These are phyloP conservation scores for Pilophorus perplexus DNA, from an alignment of 2,888 invertebrate species.

Conservation along the genomic window DNA sequence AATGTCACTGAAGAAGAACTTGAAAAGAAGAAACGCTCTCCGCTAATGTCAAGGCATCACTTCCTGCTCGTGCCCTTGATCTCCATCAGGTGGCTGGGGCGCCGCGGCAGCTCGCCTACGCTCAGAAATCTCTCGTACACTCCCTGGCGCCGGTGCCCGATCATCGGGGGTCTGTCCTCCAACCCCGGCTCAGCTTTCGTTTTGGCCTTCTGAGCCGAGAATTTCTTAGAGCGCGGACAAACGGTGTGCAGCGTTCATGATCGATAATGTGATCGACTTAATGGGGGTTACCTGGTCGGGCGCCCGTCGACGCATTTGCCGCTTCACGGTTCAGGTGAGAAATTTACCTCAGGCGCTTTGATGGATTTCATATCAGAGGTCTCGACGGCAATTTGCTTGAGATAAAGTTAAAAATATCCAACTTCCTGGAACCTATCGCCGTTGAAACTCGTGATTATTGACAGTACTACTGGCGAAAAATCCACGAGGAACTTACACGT, in stretches of 20 bases:
- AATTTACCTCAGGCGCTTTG: conserved; percentile 19
- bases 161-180: conserved; percentile 7
- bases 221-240: neutral
- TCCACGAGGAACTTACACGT: too few relatives aligned
- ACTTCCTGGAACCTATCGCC: too few relatives aligned
- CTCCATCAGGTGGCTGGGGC: conserved; percentile 27
- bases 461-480: too few relatives aligned
- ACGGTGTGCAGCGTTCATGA: neutral
- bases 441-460: too few relatives aligned
- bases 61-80: conserved; percentile 25
- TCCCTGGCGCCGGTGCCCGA: conserved; percentile 22
- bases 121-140: neutral
- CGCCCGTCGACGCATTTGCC: neutral
- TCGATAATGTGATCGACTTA: conserved; percentile 9
- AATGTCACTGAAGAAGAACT: too few relatives aligned
- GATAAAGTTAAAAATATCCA: too few relatives aligned
- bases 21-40: too few relatives aligned
- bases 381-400: too few relatives aligned
- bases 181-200: neutral
- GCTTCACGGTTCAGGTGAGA: neutral
- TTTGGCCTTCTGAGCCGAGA: neutral
- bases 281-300: neutral
- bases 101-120: conserved; percentile 23
- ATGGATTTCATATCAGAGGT: conserved; percentile 11
- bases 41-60: conserved; percentile 24